Percentiles rank a stretch among this genome's conserved stretches.
Conservation (phyloP, 2,888 invertebrate genomes). For the Spodoptera littoralis region DNA sequence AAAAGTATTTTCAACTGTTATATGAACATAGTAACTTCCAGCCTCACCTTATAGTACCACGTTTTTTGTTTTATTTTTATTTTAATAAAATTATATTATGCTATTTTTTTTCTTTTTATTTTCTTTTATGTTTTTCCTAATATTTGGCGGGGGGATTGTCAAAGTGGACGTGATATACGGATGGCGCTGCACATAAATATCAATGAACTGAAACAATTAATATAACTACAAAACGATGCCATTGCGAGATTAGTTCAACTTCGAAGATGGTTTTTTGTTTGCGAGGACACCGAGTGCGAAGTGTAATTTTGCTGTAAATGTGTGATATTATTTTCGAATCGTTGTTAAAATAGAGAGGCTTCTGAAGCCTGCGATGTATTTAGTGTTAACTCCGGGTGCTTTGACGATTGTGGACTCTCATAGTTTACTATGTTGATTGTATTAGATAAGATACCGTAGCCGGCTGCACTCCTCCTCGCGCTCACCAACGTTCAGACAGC, state of each 20-base stretch:
- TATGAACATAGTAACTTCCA: conserved; percentile 66
- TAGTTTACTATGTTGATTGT: conserved; percentile 84
- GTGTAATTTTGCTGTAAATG: conserved; percentile 85
- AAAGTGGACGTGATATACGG: conserved; percentile 83
- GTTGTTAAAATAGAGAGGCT: conserved; percentile 82
- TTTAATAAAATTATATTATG: conserved; percentile 78
- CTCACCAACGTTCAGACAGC: conserved; percentile 24
- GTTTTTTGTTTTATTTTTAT: conserved; percentile 63
- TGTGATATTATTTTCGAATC: conserved; percentile 87
- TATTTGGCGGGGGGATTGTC: conserved; percentile 83
- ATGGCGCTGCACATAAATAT: conserved; percentile 84
- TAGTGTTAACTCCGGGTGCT: conserved; percentile 88
- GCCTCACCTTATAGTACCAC: conserved; percentile 72
- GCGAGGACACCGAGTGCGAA: conserved; percentile 80
- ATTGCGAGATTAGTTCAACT: conserved; percentile 74
- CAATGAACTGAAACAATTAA: conserved; percentile 77
- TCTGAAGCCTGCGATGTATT: conserved; percentile 87
- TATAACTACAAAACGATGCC: conserved; percentile 69
- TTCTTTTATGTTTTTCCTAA: conserved; percentile 72
- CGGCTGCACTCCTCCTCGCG: conserved; percentile 62
- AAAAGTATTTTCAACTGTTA: conserved; percentile 63
- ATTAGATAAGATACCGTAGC: conserved; percentile 78
- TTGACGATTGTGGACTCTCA: conserved; percentile 88
- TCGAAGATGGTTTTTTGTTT: conserved; percentile 69
- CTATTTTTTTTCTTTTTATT: conserved; percentile 67